Evolutionary conservation across 1,140 invertebrate species (phyloP), one percentile per base, ranked within the genome.

Genomic region (Bombus affinis): DNA sequence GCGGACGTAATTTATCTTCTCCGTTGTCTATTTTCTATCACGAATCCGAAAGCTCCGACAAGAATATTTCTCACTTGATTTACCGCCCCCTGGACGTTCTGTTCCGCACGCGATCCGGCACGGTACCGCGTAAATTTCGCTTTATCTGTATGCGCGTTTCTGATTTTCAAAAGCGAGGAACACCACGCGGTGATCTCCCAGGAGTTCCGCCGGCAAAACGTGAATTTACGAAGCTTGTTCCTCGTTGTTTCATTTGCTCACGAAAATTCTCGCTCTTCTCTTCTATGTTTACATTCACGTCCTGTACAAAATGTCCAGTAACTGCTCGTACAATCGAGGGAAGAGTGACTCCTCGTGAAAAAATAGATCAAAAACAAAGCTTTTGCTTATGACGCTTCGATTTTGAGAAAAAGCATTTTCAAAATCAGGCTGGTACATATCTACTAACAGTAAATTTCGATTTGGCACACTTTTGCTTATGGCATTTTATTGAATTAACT

Each of bases 81-180:
- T 75, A 75, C 4, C 42, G 72, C 28, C 8, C 39, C 15, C 57
- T 18, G 32, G 32, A 42, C 57, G 39, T 44, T 65, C 37, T 59
- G 81, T 75, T 47, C 35, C 15, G 71, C 53, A 62, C 71, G 57
- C 71, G 59, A 81, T 62, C 80, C 39, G 70, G 47, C 53, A 37
- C 39, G 80, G n/a, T 10, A 18, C 53, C 42, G 57, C 72, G 81
- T 75, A 75, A 75, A 82, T 82, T 75, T 35, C 71, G n/a, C 57
- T 82, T 75, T 82, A 75, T 82, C 57, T 42, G 32, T 22, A 53
- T 35, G 22, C 71, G 68, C n/a, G 70, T 47, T 15, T 35, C 32
- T 62, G 81, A 75, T 82, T 82, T 37, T 37, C 71, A 59, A n/a
- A 44, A 28, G 53, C 57, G 53, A 15, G 71, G 22, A 44, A 18